A percentile compares a stretch with the other conserved stretches of the same genome.
Conservation (phyloP, 2,888 invertebrate genomes). For the Lathronympha strigana region DNA sequence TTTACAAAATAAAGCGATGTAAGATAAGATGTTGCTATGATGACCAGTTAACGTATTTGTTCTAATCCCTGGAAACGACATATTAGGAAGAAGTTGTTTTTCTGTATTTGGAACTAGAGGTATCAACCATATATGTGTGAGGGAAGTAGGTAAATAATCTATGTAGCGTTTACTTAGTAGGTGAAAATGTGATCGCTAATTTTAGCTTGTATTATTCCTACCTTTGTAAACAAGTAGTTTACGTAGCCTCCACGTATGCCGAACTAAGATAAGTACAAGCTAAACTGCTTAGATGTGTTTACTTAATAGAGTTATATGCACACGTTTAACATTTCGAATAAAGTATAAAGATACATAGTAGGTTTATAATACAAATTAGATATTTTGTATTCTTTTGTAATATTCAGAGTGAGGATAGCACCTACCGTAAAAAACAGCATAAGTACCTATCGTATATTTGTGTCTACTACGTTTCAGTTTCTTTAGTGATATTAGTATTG, state of each 20-base stretch:
- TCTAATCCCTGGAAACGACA: constrained; percentile 15
- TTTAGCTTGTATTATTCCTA: neutral
- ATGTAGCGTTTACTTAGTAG: neutral
- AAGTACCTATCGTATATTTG: too few species aligned
- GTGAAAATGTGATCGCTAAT: neutral
- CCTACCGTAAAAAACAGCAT: too few species aligned
- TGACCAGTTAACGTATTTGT: constrained; percentile 10
- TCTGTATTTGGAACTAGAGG: neutral
- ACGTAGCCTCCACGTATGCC: too few species aligned
- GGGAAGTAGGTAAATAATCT: constrained; percentile 4
- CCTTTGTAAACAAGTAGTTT: neutral
- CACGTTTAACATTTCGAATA: too few species aligned
- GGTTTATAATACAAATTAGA: too few species aligned
- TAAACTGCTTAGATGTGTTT: too few species aligned
- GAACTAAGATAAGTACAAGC: neutral
- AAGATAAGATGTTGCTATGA: constrained; percentile 2
- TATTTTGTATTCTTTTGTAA: too few species aligned
- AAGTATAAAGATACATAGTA: too few species aligned
- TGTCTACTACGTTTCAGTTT: too few species aligned
- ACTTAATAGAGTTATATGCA: too few species aligned
- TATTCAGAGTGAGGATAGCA: too few species aligned
- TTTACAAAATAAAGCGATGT: neutral
- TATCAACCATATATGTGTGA: neutral
- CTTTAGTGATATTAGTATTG: too few species aligned
- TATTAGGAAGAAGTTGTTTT: constrained; percentile 27